phyloP scores from a whole-genome alignment of 2,888 invertebrate genomes.

The Nycteola revayana region DNA sequence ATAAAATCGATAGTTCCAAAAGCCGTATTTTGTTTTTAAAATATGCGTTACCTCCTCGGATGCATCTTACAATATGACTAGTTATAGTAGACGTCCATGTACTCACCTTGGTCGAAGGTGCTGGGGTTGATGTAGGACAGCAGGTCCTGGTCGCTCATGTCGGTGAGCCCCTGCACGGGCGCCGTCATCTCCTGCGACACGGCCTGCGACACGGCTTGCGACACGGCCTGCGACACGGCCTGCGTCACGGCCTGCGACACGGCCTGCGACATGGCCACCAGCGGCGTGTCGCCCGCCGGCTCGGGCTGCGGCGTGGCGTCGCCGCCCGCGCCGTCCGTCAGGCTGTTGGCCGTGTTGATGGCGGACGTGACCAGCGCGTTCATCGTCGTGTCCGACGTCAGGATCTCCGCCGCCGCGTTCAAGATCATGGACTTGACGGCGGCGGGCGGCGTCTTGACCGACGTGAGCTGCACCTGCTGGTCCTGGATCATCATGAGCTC shows the following conservation, averaged over 20 bases:
- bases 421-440: conserved; percentile 89
- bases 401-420: conserved; percentile 87
- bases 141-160: conserved; percentile 94
- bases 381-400: conserved; percentile 84
- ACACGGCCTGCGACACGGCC: conserved; percentile 73
- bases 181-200: conserved; percentile 79
- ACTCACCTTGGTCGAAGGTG: conserved; percentile 92
- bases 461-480: conserved; percentile 55
- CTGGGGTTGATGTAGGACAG: conserved; percentile 94
- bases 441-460: conserved; percentile 80
- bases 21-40: too few species aligned
- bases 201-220: conserved; percentile 73
- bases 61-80: conserved; percentile 19
- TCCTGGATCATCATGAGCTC: conserved; percentile 68
- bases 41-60: too few species aligned
- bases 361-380: conserved; percentile 79
- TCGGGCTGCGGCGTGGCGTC: conserved; percentile 56
- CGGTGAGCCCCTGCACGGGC: conserved; percentile 87
- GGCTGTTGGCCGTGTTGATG: conserved; percentile 75
- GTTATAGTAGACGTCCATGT: conserved; percentile 53
- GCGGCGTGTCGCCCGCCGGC: conserved; percentile 60
- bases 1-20: too few species aligned
- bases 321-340: conserved; percentile 43
- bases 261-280: conserved; percentile 75
- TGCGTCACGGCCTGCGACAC: conserved; percentile 77